phyloP scores from a whole-genome alignment of 2,888 invertebrate species.

The Pimpla rufipes region DNA sequence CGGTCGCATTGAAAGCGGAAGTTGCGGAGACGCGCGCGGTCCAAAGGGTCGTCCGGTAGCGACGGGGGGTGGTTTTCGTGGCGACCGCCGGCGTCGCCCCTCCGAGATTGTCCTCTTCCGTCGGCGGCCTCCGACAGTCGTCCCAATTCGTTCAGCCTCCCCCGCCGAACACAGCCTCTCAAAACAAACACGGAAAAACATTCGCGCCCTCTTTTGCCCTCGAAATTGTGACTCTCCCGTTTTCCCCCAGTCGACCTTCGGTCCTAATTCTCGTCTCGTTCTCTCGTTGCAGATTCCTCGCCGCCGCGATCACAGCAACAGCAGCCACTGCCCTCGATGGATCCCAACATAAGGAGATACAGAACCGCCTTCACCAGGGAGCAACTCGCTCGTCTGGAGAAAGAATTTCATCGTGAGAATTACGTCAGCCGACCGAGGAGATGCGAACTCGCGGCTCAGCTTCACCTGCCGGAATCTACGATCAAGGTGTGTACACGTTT shows the following conservation, averaged over 20 bases:
- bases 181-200: neutral
- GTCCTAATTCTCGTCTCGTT: neutral
- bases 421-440: slow-evolving; percentile 98
- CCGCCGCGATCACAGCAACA: slow-evolving; percentile 70
- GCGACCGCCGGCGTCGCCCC: slow-evolving; percentile 5
- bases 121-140: slow-evolving; percentile 11
- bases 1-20: slow-evolving; percentile 1
- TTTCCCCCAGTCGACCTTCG: neutral
- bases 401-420: slow-evolving; percentile 98
- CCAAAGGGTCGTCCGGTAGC: neutral
- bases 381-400: slow-evolving; percentile 95
- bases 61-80: slow-evolving; percentile 6
- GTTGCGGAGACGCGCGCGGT: neutral
- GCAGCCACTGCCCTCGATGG: slow-evolving; percentile 79
- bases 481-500: slow-evolving; percentile 93
- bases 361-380: slow-evolving; percentile 99
- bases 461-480: slow-evolving; percentile 98
- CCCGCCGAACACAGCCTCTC: neutral
- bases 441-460: slow-evolving; percentile 96
- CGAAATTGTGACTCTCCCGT: neutral
- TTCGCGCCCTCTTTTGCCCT: neutral
- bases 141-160: neutral
- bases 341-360: slow-evolving; percentile 93
- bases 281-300: slow-evolving; percentile 65
- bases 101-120: neutral